A percentile compares a stretch with the other conserved stretches of the same genome.
Evolutionary conservation across 37 sponge, comb jelly and placozoan species (phyloP).

Genomic region (Spongilla lacustris): DNA sequence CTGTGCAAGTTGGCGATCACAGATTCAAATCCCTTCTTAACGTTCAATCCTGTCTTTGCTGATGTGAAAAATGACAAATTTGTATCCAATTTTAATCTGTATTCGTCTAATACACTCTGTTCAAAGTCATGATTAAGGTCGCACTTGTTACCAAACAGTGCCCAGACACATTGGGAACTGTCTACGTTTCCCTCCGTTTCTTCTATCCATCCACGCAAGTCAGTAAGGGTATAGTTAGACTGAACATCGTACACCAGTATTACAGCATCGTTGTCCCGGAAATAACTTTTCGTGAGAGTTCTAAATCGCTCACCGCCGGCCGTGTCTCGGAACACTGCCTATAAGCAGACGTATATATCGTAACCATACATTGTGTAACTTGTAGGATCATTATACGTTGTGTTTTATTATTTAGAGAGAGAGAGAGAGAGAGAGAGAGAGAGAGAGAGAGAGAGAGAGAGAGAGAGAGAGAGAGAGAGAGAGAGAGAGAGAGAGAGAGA

Average conservation of each 20-base stretch:
- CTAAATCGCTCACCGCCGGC: background rate
- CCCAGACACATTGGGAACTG: background rate
- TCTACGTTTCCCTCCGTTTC: background rate
- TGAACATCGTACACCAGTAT: background rate
- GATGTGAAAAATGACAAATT: background rate
- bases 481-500: constrained; percentile 48
- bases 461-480: constrained; percentile 42
- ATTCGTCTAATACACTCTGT: background rate
- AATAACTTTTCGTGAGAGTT: background rate
- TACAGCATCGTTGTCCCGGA: background rate
- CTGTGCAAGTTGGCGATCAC: background rate
- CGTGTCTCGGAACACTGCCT: background rate
- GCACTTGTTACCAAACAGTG: background rate
- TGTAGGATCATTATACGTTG: too few species aligned
- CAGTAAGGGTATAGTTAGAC: background rate
- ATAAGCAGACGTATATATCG: background rate
- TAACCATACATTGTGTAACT: too few species aligned
- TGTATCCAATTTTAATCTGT: background rate
- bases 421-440: constrained; percentile 27
- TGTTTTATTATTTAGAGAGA: too few species aligned
- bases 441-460: constrained; percentile 48
- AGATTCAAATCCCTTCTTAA: background rate
- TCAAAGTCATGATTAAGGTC: background rate
- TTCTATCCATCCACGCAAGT: background rate
- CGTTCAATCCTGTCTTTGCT: background rate